phyloP scores from a whole-genome alignment of 2,888 invertebrate genomes.

The Tiliacea aurago region DNA sequence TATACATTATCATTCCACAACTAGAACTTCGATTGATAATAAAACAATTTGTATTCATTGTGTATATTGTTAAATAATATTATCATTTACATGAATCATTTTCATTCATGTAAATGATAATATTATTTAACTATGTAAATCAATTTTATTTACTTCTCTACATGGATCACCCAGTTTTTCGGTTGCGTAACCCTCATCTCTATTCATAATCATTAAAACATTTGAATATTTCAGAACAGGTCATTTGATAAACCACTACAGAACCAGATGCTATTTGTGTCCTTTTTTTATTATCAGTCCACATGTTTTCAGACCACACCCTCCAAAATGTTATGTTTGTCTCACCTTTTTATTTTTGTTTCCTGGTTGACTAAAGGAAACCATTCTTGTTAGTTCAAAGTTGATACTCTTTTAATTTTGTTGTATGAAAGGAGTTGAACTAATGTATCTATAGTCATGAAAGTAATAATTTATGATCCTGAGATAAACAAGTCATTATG shows the following conservation, averaged over 20 bases:
- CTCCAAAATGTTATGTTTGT: constrained; percentile 28
- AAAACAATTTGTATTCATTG: constrained; percentile 41
- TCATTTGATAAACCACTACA: constrained; percentile 69
- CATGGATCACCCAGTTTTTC: constrained; percentile 43
- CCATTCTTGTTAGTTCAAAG: constrained; percentile 23
- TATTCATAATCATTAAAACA: constrained; percentile 55
- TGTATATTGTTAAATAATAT: constrained; percentile 15
- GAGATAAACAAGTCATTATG: constrained; percentile 48
- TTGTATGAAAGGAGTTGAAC: constrained; percentile 35
- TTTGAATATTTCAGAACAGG: constrained; percentile 39
- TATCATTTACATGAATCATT: constrained; percentile 19
- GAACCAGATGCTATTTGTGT: constrained; percentile 66
- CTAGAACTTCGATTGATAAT: constrained; percentile 39
- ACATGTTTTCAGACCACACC: constrained; percentile 50
- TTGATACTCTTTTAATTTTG: constrained; percentile 27
- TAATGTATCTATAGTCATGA: constrained; percentile 49
- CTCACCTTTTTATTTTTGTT: constrained; percentile 35
- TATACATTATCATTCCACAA: constrained; percentile 24
- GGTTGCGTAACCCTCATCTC: constrained; percentile 44
- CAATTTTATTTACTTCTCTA: constrained; percentile 12
- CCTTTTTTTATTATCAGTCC: constrained; percentile 48
- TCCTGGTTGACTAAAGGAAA: constrained; percentile 20
- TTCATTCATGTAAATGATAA: constrained; percentile 49
- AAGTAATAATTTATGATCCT: constrained; percentile 44
- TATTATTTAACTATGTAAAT: constrained; percentile 39